Percentiles rank a stretch among this genome's conserved stretches.
These are phyloP conservation scores for Crotalus tigris DNA, from an alignment of 2,113 vertebrate species.

Conservation along the genomic window DNA sequence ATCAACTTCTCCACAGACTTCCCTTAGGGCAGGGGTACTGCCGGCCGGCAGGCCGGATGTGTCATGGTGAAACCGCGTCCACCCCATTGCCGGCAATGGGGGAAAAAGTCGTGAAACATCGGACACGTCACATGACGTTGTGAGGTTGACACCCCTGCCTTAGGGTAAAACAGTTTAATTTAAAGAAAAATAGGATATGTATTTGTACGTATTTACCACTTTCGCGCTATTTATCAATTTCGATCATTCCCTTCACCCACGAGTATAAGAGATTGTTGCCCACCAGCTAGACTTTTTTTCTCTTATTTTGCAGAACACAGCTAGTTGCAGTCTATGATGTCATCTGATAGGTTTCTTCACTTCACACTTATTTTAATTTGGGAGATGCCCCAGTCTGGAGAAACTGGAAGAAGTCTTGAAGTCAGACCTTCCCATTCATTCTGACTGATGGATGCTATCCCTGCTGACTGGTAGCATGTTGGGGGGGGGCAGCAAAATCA, in stretches of 20 bases:
- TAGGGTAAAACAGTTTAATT: background rate
- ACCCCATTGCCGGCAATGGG: too few species aligned
- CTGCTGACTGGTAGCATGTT: background rate
- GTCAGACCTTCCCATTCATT: background rate
- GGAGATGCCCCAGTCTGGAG: background rate
- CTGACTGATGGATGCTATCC: background rate
- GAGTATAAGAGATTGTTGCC: background rate
- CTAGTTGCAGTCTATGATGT: background rate
- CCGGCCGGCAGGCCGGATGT: too few species aligned
- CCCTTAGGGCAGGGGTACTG: background rate
- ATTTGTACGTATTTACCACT: background rate
- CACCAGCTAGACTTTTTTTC: background rate
- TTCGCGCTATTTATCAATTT: background rate
- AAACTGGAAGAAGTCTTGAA: background rate
- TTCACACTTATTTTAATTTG: background rate
- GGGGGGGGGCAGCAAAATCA: background rate
- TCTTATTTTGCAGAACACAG: background rate
- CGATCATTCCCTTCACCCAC: background rate
- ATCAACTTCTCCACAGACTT: background rate
- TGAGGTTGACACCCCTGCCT: too few species aligned
- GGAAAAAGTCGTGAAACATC: too few species aligned
- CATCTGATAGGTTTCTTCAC: background rate
- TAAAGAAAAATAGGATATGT: background rate
- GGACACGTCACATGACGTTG: too few species aligned
- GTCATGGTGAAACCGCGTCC: too few species aligned